phyloP scores from a whole-genome alignment of 2,888 invertebrate species.

The Meganola albula region DNA sequence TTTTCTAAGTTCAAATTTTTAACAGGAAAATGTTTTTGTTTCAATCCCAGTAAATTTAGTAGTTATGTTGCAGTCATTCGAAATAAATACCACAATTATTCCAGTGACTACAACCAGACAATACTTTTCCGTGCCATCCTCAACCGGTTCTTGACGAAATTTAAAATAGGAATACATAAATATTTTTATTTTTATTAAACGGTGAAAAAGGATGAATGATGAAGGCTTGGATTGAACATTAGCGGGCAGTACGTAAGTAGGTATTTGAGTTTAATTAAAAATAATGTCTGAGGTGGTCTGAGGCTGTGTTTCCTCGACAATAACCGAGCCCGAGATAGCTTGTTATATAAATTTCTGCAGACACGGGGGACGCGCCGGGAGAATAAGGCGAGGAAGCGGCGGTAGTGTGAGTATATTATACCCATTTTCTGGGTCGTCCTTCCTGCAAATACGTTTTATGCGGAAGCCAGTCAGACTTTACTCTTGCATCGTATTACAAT shows the following conservation, averaged over 20 bases:
- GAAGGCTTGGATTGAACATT: constrained; percentile 47
- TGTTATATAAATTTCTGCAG: constrained; percentile 77
- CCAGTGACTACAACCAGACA: constrained; percentile 23
- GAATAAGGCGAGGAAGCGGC: constrained; percentile 68
- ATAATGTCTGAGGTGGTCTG: constrained; percentile 69
- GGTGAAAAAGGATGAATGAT: constrained; percentile 38
- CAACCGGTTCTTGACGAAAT: constrained; percentile 25
- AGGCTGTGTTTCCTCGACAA: constrained; percentile 70
- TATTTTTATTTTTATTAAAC: no score
- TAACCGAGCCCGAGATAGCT: constrained; percentile 73
- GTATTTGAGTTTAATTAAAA: constrained; percentile 72
- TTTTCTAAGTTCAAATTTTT: no score
- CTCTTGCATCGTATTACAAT: constrained; percentile 31
- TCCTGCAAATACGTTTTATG: constrained; percentile 78
- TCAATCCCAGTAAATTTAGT: no score
- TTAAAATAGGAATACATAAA: constrained; percentile 28
- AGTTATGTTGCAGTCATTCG: constrained; percentile 11
- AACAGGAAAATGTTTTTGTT: no score
- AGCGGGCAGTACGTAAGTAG: constrained; percentile 51
- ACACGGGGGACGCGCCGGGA: constrained; percentile 69
- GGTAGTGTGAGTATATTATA: constrained; percentile 77
- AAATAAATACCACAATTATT: constrained; percentile 25
- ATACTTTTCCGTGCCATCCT: constrained; percentile 28
- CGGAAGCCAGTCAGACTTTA: constrained; percentile 67
- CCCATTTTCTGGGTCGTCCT: constrained; percentile 78